Evolutionary conservation across 2,888 invertebrate species (phyloP), one percentile per base, ranked within the genome.

Genomic region (Helleia helle): DNA sequence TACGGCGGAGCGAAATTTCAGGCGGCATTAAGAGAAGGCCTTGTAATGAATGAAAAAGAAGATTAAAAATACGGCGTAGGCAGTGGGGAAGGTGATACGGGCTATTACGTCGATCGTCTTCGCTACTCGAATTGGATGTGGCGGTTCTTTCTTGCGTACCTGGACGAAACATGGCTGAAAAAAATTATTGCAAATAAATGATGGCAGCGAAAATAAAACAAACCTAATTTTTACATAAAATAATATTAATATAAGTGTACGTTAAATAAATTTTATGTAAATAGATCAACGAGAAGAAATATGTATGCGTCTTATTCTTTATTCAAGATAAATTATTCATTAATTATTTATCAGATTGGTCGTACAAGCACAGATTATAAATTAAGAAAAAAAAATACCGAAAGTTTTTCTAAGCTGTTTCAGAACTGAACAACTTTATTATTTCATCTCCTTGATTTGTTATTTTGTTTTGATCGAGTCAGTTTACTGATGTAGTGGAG

Each of bases 11-110:
- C 43, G 44, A 44, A 42, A 45, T 44, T 53, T 38, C 26, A 63
- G 71, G 67, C 70, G 68, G 71, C 71, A 86, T 86, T 90, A 89
- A 83, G 89, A 89, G 72, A 92, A 93, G 84, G 93, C 93, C 83
- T 94, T 94, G 87, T 95, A 95, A 87, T 94, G 94, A 68, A 95
- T 93, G 87, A 96, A 96, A 89, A 96, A 96, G 87, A 95, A 96
- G 75, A 95, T 93, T 66, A 96, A 91, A 87, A 96, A 96, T 73
- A 95, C 91, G 71, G 94, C 92, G 84, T 94, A 96, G 67, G 96
- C 95, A 60, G 93, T 91, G 59, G 96, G 96, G 87, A 96, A 96
- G 59, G 95, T 95, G 76, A 96, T 94, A 77, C 96, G 90, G 47
- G 96, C 95, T 71, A 96, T 95, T 59, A 95, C 95, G 86, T 96